Base-by-base conservation (phyloP, 2,797 vertebrate species). In the Telmatherina bonti region DNA sequence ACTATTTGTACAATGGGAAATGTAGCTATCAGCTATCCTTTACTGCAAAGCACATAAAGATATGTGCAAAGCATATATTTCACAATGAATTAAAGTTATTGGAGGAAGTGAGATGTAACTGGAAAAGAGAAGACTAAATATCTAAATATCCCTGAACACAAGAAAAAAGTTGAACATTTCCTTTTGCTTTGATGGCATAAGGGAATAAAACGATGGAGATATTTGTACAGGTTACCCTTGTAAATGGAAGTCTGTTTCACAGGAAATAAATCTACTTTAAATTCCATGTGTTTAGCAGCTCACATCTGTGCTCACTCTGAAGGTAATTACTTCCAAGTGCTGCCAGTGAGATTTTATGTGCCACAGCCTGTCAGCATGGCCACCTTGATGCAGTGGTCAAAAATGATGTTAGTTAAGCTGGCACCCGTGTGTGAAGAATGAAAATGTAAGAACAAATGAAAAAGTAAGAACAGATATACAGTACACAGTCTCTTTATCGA, bases 211-310 rank as follows among this genome's bases (percentile, higher is more conserved):
- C 53, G 71, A 73, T 33, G 52, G 15, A 29, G 55, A 64, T 85
- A 74, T 89, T 86, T 88, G 61, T 60, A 85, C 88, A 91, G 76
- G 85, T 81, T 84, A 68, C 36, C 11, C 67, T 79, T 64, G 81
- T 91, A 90, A 92, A 90, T 84, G 76, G 70, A 62, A 70, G 74
- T 85, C 71, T 89, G 82, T 93, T 91, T 89, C 72, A 81, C 54
- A 76, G 80, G 67, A 88, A 89, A 89, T 85, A 90, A 85, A 92
- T 87, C 47, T 51, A 65, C 76, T 67, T 81, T 66, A 80, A 74
- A 85, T 88, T 89, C 67, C 75, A 67, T 29, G 51, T 38, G 58
- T 85, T 79, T 61, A 88, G 78, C 57, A 55, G 62, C 82, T 89
- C 74, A 85, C 70, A 68, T 82, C 82, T 81, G 83, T 6, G 29